phyloP scores from a whole-genome alignment of 2,888 invertebrate genomes.

The Helleia helle region DNA sequence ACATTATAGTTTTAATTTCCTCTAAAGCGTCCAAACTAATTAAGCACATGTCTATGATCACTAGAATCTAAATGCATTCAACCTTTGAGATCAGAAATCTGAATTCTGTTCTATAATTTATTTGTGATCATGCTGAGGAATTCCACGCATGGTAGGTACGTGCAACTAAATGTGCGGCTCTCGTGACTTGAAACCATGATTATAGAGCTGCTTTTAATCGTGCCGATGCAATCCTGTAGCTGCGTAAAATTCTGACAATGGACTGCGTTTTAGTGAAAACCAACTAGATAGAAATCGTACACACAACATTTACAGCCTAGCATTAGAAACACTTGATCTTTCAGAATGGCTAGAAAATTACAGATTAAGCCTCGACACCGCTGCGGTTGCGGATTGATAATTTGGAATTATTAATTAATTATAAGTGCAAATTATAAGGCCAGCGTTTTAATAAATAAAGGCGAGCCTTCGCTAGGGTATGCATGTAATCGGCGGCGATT shows the following conservation, averaged over 20 bases:
- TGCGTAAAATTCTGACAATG: constrained; percentile 53
- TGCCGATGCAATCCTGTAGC: constrained; percentile 46
- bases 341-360: constrained; percentile 15
- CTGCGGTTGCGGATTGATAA: constrained; percentile 15
- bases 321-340: constrained; percentile 26
- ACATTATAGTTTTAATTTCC: no score
- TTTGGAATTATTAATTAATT: constrained; percentile 23
- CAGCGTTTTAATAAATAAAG: constrained; percentile 33
- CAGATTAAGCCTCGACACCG: constrained; percentile 10
- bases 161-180: constrained; percentile 43
- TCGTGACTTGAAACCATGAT: constrained; percentile 53
- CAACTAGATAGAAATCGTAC: constrained; percentile 35
- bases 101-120: neutral
- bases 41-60: neutral
- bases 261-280: constrained; percentile 39
- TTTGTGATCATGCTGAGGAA: constrained; percentile 22
- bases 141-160: constrained; percentile 53
- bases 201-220: constrained; percentile 50
- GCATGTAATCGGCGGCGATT: constrained; percentile 38
- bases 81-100: neutral
- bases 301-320: constrained; percentile 33
- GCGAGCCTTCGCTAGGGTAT: constrained; percentile 31
- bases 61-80: neutral
- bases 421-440: constrained; percentile 22
- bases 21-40: no score